Evolutionary conservation across 2,888 invertebrate genomes (phyloP), one percentile per base, ranked within the genome.

Genomic region (Pegoplata infirma): DNA sequence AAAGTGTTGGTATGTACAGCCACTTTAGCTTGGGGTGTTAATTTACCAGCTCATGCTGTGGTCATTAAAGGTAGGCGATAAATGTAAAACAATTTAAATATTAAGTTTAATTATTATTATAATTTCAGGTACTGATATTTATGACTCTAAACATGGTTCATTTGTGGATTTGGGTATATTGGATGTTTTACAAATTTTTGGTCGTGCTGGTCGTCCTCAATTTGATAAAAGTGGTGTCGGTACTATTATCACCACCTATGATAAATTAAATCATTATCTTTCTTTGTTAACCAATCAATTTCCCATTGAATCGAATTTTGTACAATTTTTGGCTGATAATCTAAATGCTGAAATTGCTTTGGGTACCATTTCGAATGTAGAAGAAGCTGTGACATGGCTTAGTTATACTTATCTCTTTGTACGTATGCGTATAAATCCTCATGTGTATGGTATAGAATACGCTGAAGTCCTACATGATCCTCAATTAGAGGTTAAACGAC

Each of bases 11-110:
- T 98, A 7, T 99, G 99, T 88, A 99, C 99, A 0, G 96, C 99
- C 0, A 99, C 99, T 0, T 91, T 99, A 28, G 99, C 99, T 23
- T 99, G 99, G 99, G 99, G 99, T 83, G 99, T 99, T 5, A 99
- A 99, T 91, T 91, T 99, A 81, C 99, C 99, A 0, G 99, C 99
- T 0, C 98, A 99, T 88, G 98, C 97, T 28, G 99, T 99, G 80
- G 93, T 99, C 58, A 90, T 90, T 17, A 87, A 87, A 80, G 88
- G 86, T 83, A 58, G 53, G 59, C 8, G 0, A 3, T 12, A 6
- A 19, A 23, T 3, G 16, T 25, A 10, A 19, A 46, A 1, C n/a
- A n/a, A n/a, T n/a, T n/a, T n/a, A n/a, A n/a, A n/a, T n/a, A n/a
- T n/a, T n/a, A n/a, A 25, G 1, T 47, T 47, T 32, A 7, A 40